Evolutionary conservation across 2,113 vertebrate genomes (phyloP), one percentile per base, ranked within the genome.

Genomic region (Chaenogobius annularis): DNA sequence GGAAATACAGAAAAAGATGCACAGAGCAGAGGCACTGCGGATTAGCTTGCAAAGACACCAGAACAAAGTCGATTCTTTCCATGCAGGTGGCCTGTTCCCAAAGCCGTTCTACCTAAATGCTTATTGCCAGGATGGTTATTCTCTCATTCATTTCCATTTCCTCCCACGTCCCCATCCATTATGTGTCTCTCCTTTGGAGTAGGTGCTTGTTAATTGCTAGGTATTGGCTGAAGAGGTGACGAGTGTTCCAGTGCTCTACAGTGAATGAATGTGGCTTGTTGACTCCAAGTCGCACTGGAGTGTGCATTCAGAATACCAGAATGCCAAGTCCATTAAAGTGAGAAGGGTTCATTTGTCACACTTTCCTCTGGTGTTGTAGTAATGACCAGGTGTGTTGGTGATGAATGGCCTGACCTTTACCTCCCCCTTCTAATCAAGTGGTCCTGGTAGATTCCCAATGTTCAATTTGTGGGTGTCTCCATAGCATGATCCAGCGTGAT

Each of bases 301-400:
- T 81, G 80, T 72, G 74, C 66, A 7, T 80, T 82, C 81, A 69
- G 76, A 86, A 82, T 83, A 78, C 73, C 73, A 82, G 88, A 91
- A 89, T 89, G 85, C 86, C 89, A 90, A 90, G 84, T 85, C 85
- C 72, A 92, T 92, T 93, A 93, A 85, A 86, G 79, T 66, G 68
- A 76, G 84, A 90, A 84, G 80, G 83, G 79, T 91, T 91, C 87
- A 89, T 92, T 92, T 89, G 86, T 92, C 89, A 91, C 84, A 44
- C 78, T 68, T 88, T 81, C 79, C 63, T 77, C 50, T 80, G 88
- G 85, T 84, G 81, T 78, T 83, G 85, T 70, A 80, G 81, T 91
- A 90, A 90, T 85, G 88, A 87, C 79, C 90, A 90, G 85, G 85
- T 89, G 82, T 80, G 77, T 70, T 69, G 63, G 61, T 90, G 89